Conservation (phyloP, 2,113 vertebrate species). For the Charadrius vociferus region DNA sequence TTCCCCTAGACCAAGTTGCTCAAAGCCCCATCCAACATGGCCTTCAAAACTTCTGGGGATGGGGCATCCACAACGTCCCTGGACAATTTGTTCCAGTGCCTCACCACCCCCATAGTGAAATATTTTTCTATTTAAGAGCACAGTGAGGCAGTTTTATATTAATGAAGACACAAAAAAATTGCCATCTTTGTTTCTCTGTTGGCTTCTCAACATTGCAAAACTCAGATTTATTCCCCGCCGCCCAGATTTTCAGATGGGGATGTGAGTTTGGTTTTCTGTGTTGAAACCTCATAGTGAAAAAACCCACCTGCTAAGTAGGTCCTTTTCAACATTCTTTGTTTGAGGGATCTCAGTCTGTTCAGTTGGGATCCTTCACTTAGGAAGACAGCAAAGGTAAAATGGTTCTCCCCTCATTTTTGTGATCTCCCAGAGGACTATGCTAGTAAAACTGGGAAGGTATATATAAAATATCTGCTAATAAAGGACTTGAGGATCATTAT, state of each 20-base stretch:
- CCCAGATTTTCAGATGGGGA: neutral
- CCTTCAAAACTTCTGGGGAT: too few species aligned
- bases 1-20: too few species aligned
- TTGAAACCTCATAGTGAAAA: neutral
- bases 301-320: neutral
- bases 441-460: neutral
- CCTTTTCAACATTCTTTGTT: neutral
- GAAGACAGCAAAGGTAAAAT: neutral
- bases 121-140: neutral
- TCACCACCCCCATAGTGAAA: too few species aligned
- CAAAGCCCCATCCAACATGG: too few species aligned
- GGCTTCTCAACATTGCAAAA: neutral
- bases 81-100: too few species aligned
- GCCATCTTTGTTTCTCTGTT: neutral
- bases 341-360: neutral
- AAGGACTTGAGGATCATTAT: neutral
- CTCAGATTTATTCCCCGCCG: neutral
- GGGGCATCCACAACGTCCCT: too few species aligned
- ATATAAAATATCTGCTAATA: neutral
- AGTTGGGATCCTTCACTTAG: neutral
- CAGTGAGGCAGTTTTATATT: neutral
- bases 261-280: neutral
- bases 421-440: neutral
- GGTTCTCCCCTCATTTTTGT: neutral
- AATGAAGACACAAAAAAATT: neutral